These are phyloP conservation scores for Epicampocera succincta DNA, from an alignment of 2,888 invertebrate species.

Conservation along the genomic window DNA sequence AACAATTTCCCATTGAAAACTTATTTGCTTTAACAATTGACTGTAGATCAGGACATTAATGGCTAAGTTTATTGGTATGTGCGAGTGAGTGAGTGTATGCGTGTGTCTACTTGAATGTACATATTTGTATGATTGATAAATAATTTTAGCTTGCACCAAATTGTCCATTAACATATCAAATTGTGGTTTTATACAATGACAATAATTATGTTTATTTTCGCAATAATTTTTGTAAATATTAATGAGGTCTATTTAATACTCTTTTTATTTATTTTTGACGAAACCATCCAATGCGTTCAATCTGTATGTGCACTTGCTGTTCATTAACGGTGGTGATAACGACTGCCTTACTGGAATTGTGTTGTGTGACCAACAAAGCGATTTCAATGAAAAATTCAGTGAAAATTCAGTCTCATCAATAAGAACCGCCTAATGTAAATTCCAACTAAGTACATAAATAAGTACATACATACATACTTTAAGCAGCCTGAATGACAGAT, in stretches of 20 bases:
- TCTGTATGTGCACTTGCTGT: constrained; percentile 15
- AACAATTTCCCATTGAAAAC: constrained; percentile 13
- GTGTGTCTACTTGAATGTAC: neutral
- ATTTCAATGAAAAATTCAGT: too few species aligned
- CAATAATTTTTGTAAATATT: constrained; percentile 66
- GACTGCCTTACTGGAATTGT: constrained; percentile 23
- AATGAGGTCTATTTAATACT: constrained; percentile 58
- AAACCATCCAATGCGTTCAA: constrained; percentile 2
- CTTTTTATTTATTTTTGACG: constrained; percentile 17
- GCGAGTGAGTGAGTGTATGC: neutral
- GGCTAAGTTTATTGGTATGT: neutral
- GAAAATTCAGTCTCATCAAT: too few species aligned
- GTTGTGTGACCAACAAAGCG: constrained; percentile 15
- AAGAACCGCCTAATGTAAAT: too few species aligned
- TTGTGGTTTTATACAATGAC: constrained; percentile 63
- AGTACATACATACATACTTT: too few species aligned
- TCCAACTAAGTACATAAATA: too few species aligned
- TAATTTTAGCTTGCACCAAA: constrained; percentile 52
- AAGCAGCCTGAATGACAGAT: too few species aligned
- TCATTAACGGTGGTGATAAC: constrained; percentile 45
- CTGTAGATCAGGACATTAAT: constrained; percentile 31
- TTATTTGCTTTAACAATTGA: constrained; percentile 44
- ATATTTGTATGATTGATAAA: constrained; percentile 47
- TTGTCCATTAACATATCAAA: constrained; percentile 67
- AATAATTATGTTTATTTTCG: constrained; percentile 64